Evolutionary conservation across 2,113 vertebrate genomes (phyloP).

Genomic region (Dasyprocta punctata): DNA sequence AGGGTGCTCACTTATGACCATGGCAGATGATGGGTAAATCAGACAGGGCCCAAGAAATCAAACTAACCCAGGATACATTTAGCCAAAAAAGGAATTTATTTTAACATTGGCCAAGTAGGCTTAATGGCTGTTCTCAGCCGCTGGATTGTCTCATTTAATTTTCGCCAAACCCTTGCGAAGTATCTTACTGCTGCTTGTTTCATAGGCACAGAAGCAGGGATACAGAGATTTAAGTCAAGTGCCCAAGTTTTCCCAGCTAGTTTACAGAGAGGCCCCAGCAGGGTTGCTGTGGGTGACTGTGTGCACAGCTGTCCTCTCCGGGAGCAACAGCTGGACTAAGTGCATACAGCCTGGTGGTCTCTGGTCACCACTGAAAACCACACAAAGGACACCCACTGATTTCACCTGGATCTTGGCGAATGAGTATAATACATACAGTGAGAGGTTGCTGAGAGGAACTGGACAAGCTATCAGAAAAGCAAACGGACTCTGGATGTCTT

Average conservation of each 20-base stretch:
- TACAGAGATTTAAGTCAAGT: not conserved
- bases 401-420: not conserved
- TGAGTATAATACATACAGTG: not conserved
- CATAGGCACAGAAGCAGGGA: not conserved
- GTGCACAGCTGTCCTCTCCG: too few relatives aligned
- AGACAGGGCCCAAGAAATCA: slow-evolving; percentile 5
- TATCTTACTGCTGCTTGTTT: not conserved
- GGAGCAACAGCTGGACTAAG: not conserved
- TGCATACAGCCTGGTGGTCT: not conserved
- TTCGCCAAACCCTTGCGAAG: not conserved
- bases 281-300: not conserved
- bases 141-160: slow-evolving; percentile 1
- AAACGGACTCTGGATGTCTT: not conserved
- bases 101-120: not conserved
- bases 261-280: not conserved
- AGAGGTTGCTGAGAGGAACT: not conserved
- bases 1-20: not conserved
- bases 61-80: not conserved
- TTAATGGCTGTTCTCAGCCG: not conserved
- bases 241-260: not conserved
- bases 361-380: not conserved
- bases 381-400: not conserved
- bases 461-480: not conserved
- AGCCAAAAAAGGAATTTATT: not conserved
- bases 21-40: not conserved